Percentiles rank a stretch among this genome's conserved stretches.
phyloP scores from a whole-genome alignment of 2,888 invertebrate genomes.

The Mesodorylaimus sp. region DNA sequence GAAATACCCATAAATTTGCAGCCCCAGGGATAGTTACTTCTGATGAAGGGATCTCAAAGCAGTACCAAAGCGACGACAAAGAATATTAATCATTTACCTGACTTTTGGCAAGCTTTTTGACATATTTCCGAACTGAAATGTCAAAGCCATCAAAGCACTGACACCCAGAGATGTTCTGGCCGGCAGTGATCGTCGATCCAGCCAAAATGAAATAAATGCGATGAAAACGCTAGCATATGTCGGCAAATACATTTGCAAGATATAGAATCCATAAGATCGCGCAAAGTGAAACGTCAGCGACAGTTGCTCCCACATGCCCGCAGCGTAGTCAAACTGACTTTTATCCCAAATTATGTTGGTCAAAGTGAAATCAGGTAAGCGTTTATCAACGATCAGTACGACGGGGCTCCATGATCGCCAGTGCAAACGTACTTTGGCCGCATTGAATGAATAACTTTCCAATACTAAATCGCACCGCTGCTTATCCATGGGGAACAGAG shows the following conservation, averaged over 20 bases:
- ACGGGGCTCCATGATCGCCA: conserved; percentile 1
- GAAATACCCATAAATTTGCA: too few relatives aligned
- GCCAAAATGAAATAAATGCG: conserved; percentile 24
- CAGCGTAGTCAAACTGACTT: conserved; percentile 23
- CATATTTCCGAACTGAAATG: conserved; percentile 15
- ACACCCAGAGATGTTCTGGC: too few relatives aligned
- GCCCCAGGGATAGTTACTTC: too few relatives aligned
- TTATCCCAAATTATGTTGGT: conserved; percentile 23
- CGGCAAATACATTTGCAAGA: conserved; percentile 25
- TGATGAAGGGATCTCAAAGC: too few relatives aligned
- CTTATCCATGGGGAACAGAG: too few relatives aligned
- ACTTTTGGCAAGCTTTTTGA: conserved; percentile 6
- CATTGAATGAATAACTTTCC: too few relatives aligned
- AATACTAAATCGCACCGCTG: too few relatives aligned
- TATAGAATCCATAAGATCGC: conserved; percentile 24
- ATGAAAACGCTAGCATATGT: conserved; percentile 22
- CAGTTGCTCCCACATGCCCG: conserved; percentile 26
- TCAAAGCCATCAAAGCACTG: conserved; percentile 22
- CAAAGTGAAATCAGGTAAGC: conserved; percentile 22
- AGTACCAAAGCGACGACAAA: too few relatives aligned
- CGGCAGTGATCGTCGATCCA: too few relatives aligned
- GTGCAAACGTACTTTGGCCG: conserved; percentile 1
- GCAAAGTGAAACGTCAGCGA: conserved; percentile 23
- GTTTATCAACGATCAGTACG: too few relatives aligned
- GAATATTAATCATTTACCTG: too few relatives aligned